Conservation (phyloP, 2,113 vertebrate genomes). For the Xenus cinereus region DNA sequence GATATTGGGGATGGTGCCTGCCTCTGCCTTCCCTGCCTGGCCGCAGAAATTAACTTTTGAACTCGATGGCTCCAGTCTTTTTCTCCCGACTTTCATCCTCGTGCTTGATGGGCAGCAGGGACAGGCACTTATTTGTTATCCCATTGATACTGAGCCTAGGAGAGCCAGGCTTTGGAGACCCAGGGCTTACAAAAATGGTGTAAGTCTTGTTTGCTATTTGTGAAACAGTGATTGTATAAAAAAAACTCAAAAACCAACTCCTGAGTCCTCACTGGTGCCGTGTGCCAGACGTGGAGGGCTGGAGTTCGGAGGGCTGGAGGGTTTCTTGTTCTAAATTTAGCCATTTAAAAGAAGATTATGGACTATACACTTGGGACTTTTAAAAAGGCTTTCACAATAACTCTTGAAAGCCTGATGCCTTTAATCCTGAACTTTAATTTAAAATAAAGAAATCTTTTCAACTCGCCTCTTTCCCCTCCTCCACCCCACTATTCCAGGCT, state of each 20-base stretch:
- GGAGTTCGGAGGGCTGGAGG: constrained; percentile 35
- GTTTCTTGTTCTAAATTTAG: constrained; percentile 70
- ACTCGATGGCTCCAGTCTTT: neutral
- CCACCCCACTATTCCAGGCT: neutral
- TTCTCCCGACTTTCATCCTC: neutral
- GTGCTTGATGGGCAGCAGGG: neutral
- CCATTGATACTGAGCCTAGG: neutral
- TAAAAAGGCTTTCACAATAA: constrained; percentile 72
- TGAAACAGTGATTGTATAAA: neutral
- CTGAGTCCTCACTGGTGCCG: neutral
- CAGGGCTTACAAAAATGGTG: neutral
- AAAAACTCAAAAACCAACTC: neutral
- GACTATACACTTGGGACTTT: constrained; percentile 71
- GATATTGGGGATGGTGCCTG: neutral
- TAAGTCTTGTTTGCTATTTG: neutral
- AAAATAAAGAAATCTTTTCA: constrained; percentile 79
- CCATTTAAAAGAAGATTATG: constrained; percentile 77
- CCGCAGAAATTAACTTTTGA: neutral
- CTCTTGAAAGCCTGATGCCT: constrained; percentile 71
- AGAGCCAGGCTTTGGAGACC: neutral
- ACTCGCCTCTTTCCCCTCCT: constrained; percentile 35
- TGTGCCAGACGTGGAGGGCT: neutral
- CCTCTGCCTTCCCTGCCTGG: neutral
- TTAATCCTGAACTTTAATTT: constrained; percentile 81
- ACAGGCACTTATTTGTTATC: neutral